These are phyloP conservation scores for Phocoena sinus DNA, from an alignment of 2,113 vertebrate genomes.

Conservation along the genomic window DNA sequence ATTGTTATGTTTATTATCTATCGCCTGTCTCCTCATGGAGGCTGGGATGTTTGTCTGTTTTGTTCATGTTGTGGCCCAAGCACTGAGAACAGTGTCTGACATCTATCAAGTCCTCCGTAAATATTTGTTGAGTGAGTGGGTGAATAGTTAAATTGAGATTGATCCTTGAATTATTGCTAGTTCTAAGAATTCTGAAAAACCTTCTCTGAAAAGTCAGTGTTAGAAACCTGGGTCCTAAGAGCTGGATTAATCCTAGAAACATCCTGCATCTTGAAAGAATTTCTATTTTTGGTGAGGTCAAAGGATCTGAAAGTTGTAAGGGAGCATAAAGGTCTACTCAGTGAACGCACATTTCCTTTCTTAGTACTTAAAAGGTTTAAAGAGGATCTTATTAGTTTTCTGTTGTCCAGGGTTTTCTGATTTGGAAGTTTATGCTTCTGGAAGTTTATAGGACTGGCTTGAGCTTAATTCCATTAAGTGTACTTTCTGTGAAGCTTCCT, in stretches of 20 bases:
- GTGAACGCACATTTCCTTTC: background rate
- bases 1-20: background rate
- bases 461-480: background rate
- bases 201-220: background rate
- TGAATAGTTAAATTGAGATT: background rate
- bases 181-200: slow-evolving; percentile 29
- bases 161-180: background rate
- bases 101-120: background rate
- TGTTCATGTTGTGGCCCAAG: background rate
- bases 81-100: background rate
- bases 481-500: background rate
- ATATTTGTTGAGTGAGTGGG: background rate
- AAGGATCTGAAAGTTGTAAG: background rate
- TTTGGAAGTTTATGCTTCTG: background rate
- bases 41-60: background rate
- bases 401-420: background rate
- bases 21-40: background rate
- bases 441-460: background rate
- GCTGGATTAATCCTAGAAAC: background rate
- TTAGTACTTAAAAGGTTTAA: background rate
- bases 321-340: background rate
- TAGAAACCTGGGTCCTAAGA: background rate
- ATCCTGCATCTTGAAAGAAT: background rate
- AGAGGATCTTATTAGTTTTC: background rate
- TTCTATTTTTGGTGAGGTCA: background rate